Evolutionary conservation across 2,113 vertebrate genomes (phyloP), one percentile per base, ranked within the genome.

Genomic region (Galbula dea): DNA sequence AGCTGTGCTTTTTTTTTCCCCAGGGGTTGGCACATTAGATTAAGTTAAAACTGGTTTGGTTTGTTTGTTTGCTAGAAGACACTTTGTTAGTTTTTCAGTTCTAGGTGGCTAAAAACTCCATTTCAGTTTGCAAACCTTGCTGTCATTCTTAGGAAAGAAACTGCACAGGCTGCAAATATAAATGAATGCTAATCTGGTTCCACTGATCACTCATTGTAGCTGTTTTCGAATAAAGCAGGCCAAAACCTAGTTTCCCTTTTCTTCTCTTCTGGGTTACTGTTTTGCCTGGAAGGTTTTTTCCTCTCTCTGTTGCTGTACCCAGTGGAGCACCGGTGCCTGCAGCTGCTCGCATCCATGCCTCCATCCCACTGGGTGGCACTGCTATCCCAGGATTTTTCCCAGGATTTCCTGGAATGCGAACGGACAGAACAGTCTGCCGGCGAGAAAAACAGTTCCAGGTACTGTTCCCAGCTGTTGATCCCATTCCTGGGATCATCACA

Each of bases 341-440:
- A 34, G 59, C 36, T 7, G 26, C 71, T 21, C 15, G 11, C n/a
- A 30, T 30, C 49, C 39, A 63, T 1, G 43, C 27, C 46, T 58
- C 46, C 17, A 5, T 46, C 71, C 93, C 97, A 15, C 92, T 58
- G 88, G 97, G 39, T 86, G 97, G 97, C 96, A 79, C 22, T 90
- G 75, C 89, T 52, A 51, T 62, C 54, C 74, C 81, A 66, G 82
- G 27, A 1, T 63, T 85, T 66, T 20, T n/a, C 87, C 69, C 57
- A 10, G 11, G n/a, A 4, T 55, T 95, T 94, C 96, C 86, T 65
- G 89, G 87, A 96, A 93, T 13, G 46, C 83, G 20, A 30, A 27
- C 7, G 59, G 30, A 83, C 90, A 59, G 27, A 88, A 63, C 85
- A 48, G 43, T 9, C 43, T 62, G 45, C 52, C 16, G 79, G 14